Base-by-base conservation (phyloP, 2,888 invertebrate species). In the Portevinia maculata region DNA sequence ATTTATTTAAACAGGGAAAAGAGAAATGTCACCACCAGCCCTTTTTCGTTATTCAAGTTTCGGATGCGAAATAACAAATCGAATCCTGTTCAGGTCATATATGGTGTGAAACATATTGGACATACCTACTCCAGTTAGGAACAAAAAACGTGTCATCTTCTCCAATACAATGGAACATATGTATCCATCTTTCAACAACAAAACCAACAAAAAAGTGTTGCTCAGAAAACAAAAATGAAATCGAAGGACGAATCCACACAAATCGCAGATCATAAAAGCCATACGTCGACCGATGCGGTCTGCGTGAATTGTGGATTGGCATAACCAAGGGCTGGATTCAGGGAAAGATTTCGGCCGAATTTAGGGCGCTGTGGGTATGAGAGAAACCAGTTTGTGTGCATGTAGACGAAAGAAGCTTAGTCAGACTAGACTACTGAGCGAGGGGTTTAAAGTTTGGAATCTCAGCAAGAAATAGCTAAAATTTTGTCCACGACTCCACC, bases 241-340 rank as follows among this genome's bases (percentile, higher is more conserved):
- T 15, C 6, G 53, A 46, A 19, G 34, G 28, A 71, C 48, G 48
- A 50, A 64, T 70, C 55, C 62, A 55, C 28, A 34, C 32, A 24
- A 44, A 70, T 79, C 62, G 62, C 69, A 79, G 69, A 74, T 75
- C 81, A 81, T 81, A 75, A 75, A 70, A 70, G 70, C 75, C 69
- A 75, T 81, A 70, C 59, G 81, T 64, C 75, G 50, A 44, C 78
- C 53, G 53, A 60, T 67, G 76, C 69, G 60, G 69, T 76, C n/a
- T 46, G 65, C 32, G 28, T 53, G 70, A 34, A 52, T 37, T 48
- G 60, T 9, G 39, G 41, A 67, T 67, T 59, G 65, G 30, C 34
- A 17, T 55, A 1, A 60, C 13, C 0, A 30, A 21, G 46, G 44
- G 55, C 4, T 21, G 67, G 67, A 67, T 55, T 46, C 2, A 15